A percentile compares a stretch with the other conserved stretches of the same genome.
Conservation (phyloP, 2,888 invertebrate genomes). For the Heliconius ethilla region DNA sequence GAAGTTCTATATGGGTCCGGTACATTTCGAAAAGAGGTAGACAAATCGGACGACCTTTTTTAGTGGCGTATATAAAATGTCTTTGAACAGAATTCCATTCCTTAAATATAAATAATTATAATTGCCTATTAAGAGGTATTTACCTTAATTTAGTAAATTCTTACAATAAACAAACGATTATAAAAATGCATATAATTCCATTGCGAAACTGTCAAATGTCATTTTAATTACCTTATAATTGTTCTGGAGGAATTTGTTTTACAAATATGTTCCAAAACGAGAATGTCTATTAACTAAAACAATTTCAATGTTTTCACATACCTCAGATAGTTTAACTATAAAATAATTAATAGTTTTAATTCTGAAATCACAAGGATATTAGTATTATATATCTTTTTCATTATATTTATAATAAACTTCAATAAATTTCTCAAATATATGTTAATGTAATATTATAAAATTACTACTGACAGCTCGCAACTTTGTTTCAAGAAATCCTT, state of each 20-base stretch:
- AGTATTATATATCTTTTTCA: background rate
- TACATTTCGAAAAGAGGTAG: no score
- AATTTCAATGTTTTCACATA: background rate
- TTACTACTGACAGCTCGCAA: no score
- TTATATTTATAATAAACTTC: background rate
- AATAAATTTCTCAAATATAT: background rate
- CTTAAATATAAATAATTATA: background rate
- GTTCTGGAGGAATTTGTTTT: background rate
- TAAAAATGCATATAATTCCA: slow-evolving; percentile 5
- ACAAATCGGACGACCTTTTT: no score
- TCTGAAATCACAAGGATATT: background rate
- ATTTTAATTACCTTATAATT: slow-evolving; percentile 17
- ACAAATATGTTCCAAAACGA: background rate
- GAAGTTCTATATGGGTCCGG: no score
- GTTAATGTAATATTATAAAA: background rate
- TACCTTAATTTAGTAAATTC: background rate
- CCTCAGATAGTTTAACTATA: background rate
- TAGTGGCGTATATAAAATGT: background rate
- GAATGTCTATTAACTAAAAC: background rate
- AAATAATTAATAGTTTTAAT: background rate
- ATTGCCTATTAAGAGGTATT: background rate
- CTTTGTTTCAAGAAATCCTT: no score
- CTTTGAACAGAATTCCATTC: slow-evolving; percentile 1
- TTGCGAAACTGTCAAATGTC: slow-evolving; percentile 11
- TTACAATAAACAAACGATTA: background rate